A percentile compares a stretch with the other conserved stretches of the same genome.
phyloP scores from a whole-genome alignment of 2,888 invertebrate genomes.

The Limenitis camilla region DNA sequence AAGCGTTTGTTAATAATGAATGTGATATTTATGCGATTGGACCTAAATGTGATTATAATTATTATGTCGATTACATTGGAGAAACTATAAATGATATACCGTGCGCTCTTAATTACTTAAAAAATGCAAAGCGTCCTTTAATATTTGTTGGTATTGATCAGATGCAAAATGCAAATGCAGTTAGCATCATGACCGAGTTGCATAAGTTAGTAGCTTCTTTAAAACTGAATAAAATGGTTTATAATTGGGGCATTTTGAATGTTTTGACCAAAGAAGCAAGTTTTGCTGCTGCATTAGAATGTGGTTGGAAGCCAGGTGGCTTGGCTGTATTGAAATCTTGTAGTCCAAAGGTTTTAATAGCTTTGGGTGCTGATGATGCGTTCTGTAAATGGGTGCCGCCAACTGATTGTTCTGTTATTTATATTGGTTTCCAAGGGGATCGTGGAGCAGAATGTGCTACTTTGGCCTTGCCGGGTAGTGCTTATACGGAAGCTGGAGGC shows the following conservation, averaged over 20 bases:
- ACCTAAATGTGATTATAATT: constrained; percentile 91
- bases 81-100: constrained; percentile 30
- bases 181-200: constrained; percentile 37
- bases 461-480: constrained; percentile 93
- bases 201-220: constrained; percentile 26
- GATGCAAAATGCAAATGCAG: constrained; percentile 31
- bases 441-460: constrained; percentile 91
- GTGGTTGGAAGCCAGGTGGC: constrained; percentile 90
- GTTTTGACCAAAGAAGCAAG: constrained; percentile 93
- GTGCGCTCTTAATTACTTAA: constrained; percentile 27
- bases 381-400: constrained; percentile 84
- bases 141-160: constrained; percentile 55
- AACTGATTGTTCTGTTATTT: constrained; percentile 86
- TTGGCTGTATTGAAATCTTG: constrained; percentile 68
- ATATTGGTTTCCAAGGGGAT: constrained; percentile 96
- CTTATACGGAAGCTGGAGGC: constrained; percentile 97
- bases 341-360: constrained; percentile 86
- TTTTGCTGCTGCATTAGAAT: constrained; percentile 94
- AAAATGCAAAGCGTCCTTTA: constrained; percentile 45
- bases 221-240: constrained; percentile 8
- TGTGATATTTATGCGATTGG: constrained; percentile 90
- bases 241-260: constrained; percentile 79
- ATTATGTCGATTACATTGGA: constrained; percentile 63
- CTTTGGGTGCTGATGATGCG: constrained; percentile 94
- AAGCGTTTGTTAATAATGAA: constrained; percentile 93